phyloP scores from a whole-genome alignment of 2,113 vertebrate genomes.

The Oceanites oceanicus region DNA sequence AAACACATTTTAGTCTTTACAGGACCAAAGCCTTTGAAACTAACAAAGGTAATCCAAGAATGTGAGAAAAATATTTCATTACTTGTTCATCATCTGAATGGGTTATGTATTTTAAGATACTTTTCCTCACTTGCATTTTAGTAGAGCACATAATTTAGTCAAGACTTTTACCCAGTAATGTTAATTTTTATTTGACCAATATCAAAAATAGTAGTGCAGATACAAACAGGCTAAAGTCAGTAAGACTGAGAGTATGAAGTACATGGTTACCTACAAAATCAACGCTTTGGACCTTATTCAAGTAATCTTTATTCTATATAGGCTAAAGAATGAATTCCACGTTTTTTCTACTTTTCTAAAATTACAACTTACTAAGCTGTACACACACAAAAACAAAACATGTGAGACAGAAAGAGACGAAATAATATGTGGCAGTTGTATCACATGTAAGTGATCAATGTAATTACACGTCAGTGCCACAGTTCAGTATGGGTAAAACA shows the following conservation, averaged over 20 bases:
- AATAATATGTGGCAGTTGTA: background rate
- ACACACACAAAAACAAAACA: background rate
- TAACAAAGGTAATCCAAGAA: background rate
- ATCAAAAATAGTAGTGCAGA: background rate
- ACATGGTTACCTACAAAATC: background rate
- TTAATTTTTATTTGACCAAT: background rate
- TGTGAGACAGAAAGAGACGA: background rate
- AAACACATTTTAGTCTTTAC: background rate
- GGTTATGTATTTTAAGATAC: background rate
- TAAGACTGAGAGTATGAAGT: background rate
- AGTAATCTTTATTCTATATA: background rate
- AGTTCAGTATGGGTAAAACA: background rate
- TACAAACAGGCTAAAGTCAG: background rate
- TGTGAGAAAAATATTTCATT: background rate
- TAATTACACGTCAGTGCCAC: background rate
- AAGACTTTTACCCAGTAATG: background rate
- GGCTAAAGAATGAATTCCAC: background rate
- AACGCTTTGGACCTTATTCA: background rate
- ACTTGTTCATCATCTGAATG: background rate
- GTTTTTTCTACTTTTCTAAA: background rate
- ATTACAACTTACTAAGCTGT: background rate
- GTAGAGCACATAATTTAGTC: background rate
- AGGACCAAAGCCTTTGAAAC: background rate
- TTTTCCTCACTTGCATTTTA: background rate
- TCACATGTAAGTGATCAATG: background rate